phyloP scores from a whole-genome alignment of 2,797 vertebrate species.

The Crocidura indochinensis region DNA sequence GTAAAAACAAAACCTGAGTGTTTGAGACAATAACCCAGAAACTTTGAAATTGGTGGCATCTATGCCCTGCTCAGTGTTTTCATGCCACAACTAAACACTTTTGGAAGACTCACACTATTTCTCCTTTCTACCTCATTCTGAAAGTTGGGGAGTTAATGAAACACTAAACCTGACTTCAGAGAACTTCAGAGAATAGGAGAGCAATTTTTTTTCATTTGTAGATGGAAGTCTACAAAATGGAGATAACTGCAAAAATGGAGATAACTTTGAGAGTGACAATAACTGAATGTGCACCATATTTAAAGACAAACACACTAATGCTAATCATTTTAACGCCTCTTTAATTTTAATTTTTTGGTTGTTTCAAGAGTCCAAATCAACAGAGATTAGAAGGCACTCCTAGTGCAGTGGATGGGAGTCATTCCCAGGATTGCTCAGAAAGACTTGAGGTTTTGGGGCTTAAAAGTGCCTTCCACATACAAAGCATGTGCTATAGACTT shows the following conservation, averaged over 20 bases:
- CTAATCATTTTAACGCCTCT: background rate
- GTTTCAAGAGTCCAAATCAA: too few relatives aligned
- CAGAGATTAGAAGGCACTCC: too few relatives aligned
- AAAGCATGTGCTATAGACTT: too few relatives aligned
- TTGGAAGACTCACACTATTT: background rate
- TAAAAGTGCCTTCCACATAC: too few relatives aligned
- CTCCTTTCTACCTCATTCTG: background rate
- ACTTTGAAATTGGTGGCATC: background rate
- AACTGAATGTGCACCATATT: background rate
- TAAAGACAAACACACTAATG: slow-evolving; percentile 32
- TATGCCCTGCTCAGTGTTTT: fast-evolving
- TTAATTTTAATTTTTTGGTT: too few relatives aligned
- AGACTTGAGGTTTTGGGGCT: too few relatives aligned
- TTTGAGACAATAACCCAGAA: background rate
- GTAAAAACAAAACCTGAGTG: background rate
- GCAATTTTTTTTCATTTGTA: background rate
- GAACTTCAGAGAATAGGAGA: background rate
- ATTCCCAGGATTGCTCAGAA: too few relatives aligned
- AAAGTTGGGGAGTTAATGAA: background rate
- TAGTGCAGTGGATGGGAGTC: too few relatives aligned
- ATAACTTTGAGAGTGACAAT: background rate
- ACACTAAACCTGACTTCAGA: background rate
- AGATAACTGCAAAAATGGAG: background rate
- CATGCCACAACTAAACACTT: background rate
- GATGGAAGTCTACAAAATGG: background rate